These are phyloP conservation scores for Zaprionus kolodkinae DNA, from an alignment of 1,140 invertebrate species.

Conservation along the genomic window DNA sequence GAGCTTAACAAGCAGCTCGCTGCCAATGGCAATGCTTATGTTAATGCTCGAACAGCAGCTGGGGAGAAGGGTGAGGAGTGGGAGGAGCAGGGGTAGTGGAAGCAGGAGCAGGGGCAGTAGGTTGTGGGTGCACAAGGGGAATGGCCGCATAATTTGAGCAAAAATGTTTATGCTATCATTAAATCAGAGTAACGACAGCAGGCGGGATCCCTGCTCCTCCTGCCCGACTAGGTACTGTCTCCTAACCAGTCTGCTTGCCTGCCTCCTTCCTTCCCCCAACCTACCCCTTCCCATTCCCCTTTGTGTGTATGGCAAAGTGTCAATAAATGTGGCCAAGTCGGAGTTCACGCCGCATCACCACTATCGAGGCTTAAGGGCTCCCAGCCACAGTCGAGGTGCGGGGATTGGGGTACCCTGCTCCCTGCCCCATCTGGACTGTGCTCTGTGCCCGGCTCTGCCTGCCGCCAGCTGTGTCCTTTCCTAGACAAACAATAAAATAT, in stretches of 20 bases:
- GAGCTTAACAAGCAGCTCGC: slow-evolving; percentile 62
- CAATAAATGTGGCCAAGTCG: slow-evolving; percentile 45
- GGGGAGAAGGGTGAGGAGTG: not conserved
- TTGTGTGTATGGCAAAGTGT: slow-evolving; percentile 40
- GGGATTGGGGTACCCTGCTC: not conserved
- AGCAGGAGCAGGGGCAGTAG: not conserved
- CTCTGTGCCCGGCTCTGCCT: no score
- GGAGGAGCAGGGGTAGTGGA: not conserved
- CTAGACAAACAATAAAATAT: slow-evolving; percentile 80
- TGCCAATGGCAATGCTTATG: slow-evolving; percentile 52
- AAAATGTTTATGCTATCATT: slow-evolving; percentile 75
- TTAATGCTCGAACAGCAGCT: slow-evolving; percentile 21
- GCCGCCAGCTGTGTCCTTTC: slow-evolving; percentile 70
- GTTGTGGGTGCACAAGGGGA: not conserved
- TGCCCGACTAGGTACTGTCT: not conserved
- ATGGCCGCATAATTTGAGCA: slow-evolving; percentile 61
- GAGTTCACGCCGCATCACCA: slow-evolving; percentile 26
- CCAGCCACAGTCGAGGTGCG: not conserved
- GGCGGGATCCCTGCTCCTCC: not conserved
- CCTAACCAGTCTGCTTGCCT: no score
- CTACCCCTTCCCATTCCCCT: not conserved
- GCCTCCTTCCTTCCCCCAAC: no score
- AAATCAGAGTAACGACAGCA: slow-evolving; percentile 42
- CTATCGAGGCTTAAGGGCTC: slow-evolving; percentile 40
- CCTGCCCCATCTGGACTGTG: no score